Evolutionary conservation across 2,113 vertebrate species (phyloP), one percentile per base, ranked within the genome.

Genomic region (Pteropus alecto): DNA sequence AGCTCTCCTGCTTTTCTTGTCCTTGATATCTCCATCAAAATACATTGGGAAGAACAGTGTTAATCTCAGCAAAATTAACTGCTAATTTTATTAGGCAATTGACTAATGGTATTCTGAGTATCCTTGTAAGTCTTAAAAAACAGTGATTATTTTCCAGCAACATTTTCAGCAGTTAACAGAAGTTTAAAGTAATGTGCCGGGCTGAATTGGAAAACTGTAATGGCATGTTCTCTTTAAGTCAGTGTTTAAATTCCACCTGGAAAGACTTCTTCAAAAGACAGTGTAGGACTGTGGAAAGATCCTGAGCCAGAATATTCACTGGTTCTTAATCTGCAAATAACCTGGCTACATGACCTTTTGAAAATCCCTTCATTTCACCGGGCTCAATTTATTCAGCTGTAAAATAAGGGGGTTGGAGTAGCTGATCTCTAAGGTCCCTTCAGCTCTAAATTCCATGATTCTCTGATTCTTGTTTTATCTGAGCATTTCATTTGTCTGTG

Each of bases 401-500:
- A 87, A 96, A 87, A 96, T 51, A 30, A 94, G 16, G 60, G 28
- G 38, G 9, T 46, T 87, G 68, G 43, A 79, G 22, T 74, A 67
- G 41, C 22, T 83, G 61, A 90, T 93, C 68, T 95, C 79, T 74
- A 54, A 96, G 68, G 41, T 68, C 61, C 14, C 63, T 95, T 93
- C 35, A 67, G 33, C 76, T 95, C 54, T 96, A 76, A 87, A 96
- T 77, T 78, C 67, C 14, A 12, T 68, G 54, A 92, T 71, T 79
- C 51, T 89, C 56, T 73, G 76, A 68, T 90, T 95, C 90, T 90
- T 74, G 15, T 79, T 76, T 77, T 86, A 83, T 79, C 70, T 76
- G 61, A 97, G 65, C 92, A 84, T 95, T 90, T 87, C 61, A 83
- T 85, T 87, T 97, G 46, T 93, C 84, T 92, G 7, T 88, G 24